Conservation (phyloP, 1,140 invertebrate genomes). For the Colletes latitarsis region DNA sequence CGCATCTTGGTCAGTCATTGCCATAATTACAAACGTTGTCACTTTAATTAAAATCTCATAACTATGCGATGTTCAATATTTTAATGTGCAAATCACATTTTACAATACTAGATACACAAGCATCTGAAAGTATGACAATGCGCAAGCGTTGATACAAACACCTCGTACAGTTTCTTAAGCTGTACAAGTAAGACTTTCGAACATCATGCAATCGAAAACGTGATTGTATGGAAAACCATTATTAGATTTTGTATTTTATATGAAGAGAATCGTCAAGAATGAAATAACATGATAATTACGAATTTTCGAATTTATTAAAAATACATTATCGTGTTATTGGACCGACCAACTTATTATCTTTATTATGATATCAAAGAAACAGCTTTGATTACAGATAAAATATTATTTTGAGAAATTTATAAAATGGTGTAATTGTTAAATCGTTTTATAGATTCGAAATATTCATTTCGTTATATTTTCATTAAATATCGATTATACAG, state of each 20-base stretch:
- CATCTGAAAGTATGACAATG: slow-evolving; percentile 13
- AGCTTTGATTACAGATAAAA: background rate
- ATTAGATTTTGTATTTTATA: slow-evolving; percentile 31
- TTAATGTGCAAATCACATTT: slow-evolving; percentile 52
- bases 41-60: slow-evolving; percentile 21
- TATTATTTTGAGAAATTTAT: background rate
- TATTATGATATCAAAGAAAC: no score
- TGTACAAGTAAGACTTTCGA: background rate
- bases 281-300: background rate
- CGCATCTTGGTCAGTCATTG: slow-evolving; percentile 67
- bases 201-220: background rate
- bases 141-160: slow-evolving; percentile 43
- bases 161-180: background rate
- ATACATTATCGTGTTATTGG: no score
- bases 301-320: background rate
- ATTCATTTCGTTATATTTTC: slow-evolving; percentile 7
- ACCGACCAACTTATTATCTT: background rate
- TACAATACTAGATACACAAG: slow-evolving; percentile 28
- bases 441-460: background rate
- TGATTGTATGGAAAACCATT: background rate
- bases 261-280: background rate
- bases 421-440: background rate
- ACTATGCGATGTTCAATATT: slow-evolving; percentile 14
- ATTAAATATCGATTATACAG: slow-evolving; percentile 20
- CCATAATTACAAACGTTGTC: slow-evolving; percentile 3